Percentiles rank a stretch among this genome's conserved stretches.
phyloP scores from a whole-genome alignment of 2,888 invertebrate species.

The Dolomedes plantarius region DNA sequence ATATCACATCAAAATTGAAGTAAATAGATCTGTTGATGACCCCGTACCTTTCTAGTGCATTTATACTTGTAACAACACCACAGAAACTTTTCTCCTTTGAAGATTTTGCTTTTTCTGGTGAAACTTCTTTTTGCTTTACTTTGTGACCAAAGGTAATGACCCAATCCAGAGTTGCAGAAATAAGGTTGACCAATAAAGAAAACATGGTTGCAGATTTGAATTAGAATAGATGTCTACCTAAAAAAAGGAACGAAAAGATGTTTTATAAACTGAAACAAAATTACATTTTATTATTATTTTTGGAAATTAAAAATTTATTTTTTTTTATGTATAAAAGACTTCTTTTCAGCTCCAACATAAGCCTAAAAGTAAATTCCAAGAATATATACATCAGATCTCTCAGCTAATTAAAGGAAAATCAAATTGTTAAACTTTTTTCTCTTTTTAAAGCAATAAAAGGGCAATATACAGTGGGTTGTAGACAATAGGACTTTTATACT shows the following conservation, averaged over 20 bases:
- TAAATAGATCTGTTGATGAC: conserved; percentile 40
- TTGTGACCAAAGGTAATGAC: conserved; percentile 24
- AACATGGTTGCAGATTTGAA: conserved; percentile 38
- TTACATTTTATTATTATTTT: too few species aligned
- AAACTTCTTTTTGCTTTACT: conserved; percentile 41
- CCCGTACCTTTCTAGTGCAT: conserved; percentile 47
- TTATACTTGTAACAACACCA: conserved; percentile 54
- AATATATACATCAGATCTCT: background rate
- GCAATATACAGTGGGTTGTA: background rate
- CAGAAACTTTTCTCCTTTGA: background rate
- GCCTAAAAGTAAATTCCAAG: background rate
- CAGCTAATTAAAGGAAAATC: too few species aligned
- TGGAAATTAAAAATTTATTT: too few species aligned
- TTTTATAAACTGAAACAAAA: background rate
- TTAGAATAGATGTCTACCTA: conserved; percentile 18
- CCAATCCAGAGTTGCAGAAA: conserved; percentile 19
- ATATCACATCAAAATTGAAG: conserved; percentile 47
- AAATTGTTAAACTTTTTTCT: background rate
- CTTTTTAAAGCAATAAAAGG: background rate
- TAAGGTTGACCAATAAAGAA: conserved; percentile 38
- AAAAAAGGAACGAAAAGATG: conserved; percentile 26
- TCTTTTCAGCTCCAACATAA: background rate
- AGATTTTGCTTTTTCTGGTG: background rate
- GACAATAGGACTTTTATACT: background rate
- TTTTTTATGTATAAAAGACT: too few species aligned